phyloP scores from a whole-genome alignment of 2,888 invertebrate species.

The Pycnomerus fuliginosus region DNA sequence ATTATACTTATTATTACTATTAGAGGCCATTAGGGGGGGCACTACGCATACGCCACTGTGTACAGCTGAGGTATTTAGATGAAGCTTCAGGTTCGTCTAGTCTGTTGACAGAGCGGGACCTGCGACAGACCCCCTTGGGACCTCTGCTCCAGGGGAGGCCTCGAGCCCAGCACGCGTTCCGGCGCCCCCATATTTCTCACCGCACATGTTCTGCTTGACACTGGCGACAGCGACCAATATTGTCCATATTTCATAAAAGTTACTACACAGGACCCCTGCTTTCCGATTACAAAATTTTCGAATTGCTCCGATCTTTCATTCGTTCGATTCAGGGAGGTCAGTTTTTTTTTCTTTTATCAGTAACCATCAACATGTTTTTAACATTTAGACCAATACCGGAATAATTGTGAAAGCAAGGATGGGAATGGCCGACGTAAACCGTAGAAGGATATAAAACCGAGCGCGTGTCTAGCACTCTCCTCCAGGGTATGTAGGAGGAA shows the following conservation, averaged over 20 bases:
- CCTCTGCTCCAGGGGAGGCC: conserved; percentile 24
- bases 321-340: no score
- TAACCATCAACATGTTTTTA: conserved; percentile 9
- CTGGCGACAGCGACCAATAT: conserved; percentile 28
- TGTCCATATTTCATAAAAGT: conserved; percentile 26
- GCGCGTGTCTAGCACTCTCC: conserved; percentile 51
- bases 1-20: no score
- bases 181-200: conserved; percentile 37
- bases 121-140: conserved; percentile 26
- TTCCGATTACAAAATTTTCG: conserved; percentile 17
- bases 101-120: conserved; percentile 23
- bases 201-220: conserved; percentile 29
- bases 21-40: no score
- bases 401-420: conserved; percentile 22
- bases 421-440: conserved; percentile 23
- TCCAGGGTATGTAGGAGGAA: conserved; percentile 48
- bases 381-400: conserved; percentile 25
- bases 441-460: no score
- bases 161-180: conserved; percentile 33
- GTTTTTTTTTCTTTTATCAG: conserved; percentile 5
- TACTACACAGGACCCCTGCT: conserved; percentile 12
- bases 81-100: no score
- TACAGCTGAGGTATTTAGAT: no score
- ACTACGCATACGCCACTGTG: no score
- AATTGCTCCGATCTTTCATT: conserved; percentile 13